Percentiles rank a stretch among this genome's conserved stretches.
phyloP scores from a whole-genome alignment of 2,113 vertebrate species.

The Mesembrinibis cayennensis region DNA sequence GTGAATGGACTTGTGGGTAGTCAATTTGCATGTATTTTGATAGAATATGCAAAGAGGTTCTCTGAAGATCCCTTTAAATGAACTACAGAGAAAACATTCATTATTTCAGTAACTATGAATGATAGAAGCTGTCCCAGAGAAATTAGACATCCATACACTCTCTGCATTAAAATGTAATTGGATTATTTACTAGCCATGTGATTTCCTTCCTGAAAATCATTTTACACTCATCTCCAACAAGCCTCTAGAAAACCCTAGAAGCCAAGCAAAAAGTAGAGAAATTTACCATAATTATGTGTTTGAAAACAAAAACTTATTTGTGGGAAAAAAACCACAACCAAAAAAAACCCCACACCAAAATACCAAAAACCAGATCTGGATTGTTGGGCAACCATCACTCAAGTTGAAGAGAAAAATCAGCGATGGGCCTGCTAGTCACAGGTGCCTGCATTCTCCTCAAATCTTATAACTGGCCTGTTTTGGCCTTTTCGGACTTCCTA shows the following conservation, averaged over 20 bases:
- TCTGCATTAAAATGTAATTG: constrained; percentile 7
- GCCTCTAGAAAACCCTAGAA: background rate
- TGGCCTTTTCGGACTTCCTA: background rate
- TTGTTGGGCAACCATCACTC: background rate
- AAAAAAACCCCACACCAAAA: background rate
- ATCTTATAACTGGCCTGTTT: fast-evolving
- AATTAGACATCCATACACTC: background rate
- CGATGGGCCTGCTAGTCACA: background rate
- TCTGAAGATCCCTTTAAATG: constrained; percentile 35
- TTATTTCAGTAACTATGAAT: background rate
- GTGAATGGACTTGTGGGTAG: constrained; percentile 16
- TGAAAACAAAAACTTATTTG: background rate
- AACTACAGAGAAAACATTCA: constrained; percentile 21
- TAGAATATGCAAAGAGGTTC: background rate
- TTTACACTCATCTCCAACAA: background rate
- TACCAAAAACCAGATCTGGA: background rate
- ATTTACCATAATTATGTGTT: background rate
- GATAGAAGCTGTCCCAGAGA: constrained; percentile 5
- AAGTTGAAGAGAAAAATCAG: background rate
- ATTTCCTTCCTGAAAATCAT: constrained; percentile 10
- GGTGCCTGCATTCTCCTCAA: background rate
- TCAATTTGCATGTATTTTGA: constrained; percentile 16
- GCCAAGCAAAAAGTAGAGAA: background rate
- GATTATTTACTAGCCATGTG: background rate
- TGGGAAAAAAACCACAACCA: too few species aligned